Evolutionary conservation across 2,797 vertebrate genomes (phyloP), one percentile per base, ranked within the genome.

Genomic region (Sebastes itinus): DNA sequence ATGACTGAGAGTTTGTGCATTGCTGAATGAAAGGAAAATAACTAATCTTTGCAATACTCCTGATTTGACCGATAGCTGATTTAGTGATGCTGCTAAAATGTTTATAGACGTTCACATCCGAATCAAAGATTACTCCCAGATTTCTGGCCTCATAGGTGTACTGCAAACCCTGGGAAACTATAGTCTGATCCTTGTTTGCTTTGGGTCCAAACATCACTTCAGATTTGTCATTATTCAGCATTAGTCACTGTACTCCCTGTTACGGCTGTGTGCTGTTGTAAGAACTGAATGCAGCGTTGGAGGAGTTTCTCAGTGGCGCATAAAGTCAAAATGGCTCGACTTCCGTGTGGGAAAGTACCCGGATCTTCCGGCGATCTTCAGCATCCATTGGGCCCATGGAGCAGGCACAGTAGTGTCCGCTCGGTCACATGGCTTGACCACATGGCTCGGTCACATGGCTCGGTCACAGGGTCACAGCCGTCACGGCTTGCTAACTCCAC

Each of bases 331-430:
- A 46, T 46, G 42, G 42, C 42, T 18, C 7, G 0, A 46, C 42
- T 46, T 46, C 42, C 42, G 1, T 0, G 42, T 46, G 42, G 42
- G 2, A 46, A 46, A 18, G 0, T 46, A 46, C 42, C 42, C 1
- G 7, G 14, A 46, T 46, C 42, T 46, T 46, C 10, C 6, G 42
- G 14, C 14, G 10, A 46, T 46, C 42, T 46, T 46, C 42, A 0
- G 7, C 42, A 46, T 46, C 42, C 42, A 46, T 18, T 46, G 16
- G 42, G 42, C 42, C 42, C 42, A 46, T 7, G 3, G 42, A 46
- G 16, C 42, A 46, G 42, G 42, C 42, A 0, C 42, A 0, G 16
- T 46, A 18, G 16, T 0, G 3, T 42, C 38, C 38, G 38, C 38
- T 42, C 1, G 38, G 38, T 42, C 38, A 42, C 14, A 42, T 42